Conservation (phyloP, 2,113 vertebrate genomes). For the Stigmatopora nigra region DNA sequence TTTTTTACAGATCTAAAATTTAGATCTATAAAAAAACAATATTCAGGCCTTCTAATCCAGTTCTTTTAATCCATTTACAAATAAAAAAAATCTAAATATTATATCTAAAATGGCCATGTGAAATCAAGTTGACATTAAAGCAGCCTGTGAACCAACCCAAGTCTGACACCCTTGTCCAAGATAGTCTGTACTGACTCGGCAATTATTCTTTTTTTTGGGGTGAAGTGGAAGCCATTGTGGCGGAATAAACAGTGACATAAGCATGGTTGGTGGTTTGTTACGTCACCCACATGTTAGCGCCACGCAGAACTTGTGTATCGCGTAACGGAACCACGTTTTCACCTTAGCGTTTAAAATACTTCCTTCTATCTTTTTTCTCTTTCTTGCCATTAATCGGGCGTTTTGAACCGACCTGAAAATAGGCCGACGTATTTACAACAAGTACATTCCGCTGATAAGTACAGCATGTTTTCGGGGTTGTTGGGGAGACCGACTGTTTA, state of each 20-base stretch:
- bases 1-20: no score
- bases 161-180: no score
- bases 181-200: no score
- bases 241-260: not conserved
- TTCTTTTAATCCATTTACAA: no score
- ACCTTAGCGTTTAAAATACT: not conserved
- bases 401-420: conserved; percentile 45
- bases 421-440: conserved; percentile 41
- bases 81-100: no score
- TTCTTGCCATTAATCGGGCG: conserved; percentile 35
- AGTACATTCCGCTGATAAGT: conserved; percentile 51
- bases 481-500: conserved; percentile 45
- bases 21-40: no score
- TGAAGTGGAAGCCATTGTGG: not conserved
- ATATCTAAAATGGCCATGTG: no score
- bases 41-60: no score
- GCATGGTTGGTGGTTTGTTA: not conserved
- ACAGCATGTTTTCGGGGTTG: conserved; percentile 40
- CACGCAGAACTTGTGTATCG: not conserved
- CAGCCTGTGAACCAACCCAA: no score
- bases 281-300: not conserved
- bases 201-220: no score
- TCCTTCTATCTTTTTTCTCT: conserved; percentile 13
- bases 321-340: not conserved
- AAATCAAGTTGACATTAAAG: no score